These are phyloP conservation scores for Orchesellides sinensis DNA, from an alignment of 2,888 invertebrate genomes.

Conservation along the genomic window DNA sequence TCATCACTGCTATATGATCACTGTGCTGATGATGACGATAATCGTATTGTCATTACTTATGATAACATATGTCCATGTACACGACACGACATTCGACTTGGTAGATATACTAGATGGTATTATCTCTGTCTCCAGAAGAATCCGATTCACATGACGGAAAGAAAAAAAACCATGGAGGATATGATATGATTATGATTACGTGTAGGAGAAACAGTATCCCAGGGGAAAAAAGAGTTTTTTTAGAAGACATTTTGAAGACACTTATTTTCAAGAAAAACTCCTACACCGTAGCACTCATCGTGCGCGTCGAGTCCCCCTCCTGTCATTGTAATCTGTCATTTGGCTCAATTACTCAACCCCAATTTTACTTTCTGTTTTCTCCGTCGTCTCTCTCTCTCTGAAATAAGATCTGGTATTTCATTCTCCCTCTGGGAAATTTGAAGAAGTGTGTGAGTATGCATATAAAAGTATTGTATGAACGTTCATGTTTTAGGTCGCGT, in stretches of 20 bases:
- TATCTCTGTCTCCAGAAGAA: conserved; percentile 52
- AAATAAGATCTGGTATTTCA: conserved; percentile 48
- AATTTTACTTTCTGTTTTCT: conserved; percentile 46
- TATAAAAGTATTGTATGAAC: background rate
- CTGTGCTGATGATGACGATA: conserved; percentile 42
- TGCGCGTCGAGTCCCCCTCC: conserved; percentile 55
- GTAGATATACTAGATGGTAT: background rate
- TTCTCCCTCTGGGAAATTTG: conserved; percentile 48
- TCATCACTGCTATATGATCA: conserved; percentile 34
- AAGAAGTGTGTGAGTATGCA: background rate
- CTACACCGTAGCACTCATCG: conserved; percentile 31
- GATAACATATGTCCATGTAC: conserved; percentile 54
- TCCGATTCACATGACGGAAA: conserved; percentile 64
- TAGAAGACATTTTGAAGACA: background rate
- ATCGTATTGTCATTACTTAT: conserved; percentile 36
- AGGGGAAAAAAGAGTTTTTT: conserved; percentile 35
- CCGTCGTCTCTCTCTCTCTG: conserved; percentile 27
- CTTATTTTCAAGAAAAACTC: background rate
- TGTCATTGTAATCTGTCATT: conserved; percentile 66
- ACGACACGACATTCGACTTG: conserved; percentile 33
- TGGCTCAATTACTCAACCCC: conserved; percentile 64
- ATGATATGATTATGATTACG: conserved; percentile 60
- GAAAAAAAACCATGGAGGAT: conserved; percentile 42
- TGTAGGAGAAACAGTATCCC: conserved; percentile 29
- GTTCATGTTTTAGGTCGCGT: too few species aligned